A percentile compares a stretch with the other conserved stretches of the same genome.
phyloP scores from a whole-genome alignment of 2,797 vertebrate species.

The Coranthus polyacanthus region DNA sequence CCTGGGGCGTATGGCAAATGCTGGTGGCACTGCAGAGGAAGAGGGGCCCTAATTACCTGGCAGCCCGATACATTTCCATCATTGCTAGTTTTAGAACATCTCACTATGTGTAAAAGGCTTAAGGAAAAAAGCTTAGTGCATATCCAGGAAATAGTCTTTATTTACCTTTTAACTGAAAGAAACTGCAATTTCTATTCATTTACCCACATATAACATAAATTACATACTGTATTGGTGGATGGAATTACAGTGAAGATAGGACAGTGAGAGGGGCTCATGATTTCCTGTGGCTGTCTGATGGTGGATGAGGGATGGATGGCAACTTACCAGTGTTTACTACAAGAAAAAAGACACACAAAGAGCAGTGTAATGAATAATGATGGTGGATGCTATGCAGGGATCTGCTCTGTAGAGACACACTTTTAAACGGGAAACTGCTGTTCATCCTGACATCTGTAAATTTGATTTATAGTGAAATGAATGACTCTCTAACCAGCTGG shows the following conservation, averaged over 20 bases:
- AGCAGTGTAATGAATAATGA: conserved; percentile 77
- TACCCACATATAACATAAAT: conserved; percentile 52
- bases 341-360: conserved; percentile 87
- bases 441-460: conserved; percentile 53
- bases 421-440: conserved; percentile 40
- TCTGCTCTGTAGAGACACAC: conserved; percentile 32
- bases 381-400: conserved; percentile 9
- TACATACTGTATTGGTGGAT: conserved; percentile 86
- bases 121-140: not conserved
- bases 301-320: conserved; percentile 87
- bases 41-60: conserved; percentile 55
- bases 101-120: conserved; percentile 23
- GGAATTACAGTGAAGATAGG: conserved; percentile 88
- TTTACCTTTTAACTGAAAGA: conserved; percentile 45
- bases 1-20: conserved; percentile 92
- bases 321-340: conserved; percentile 98
- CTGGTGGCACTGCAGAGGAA: conserved; percentile 89
- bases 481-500: conserved; percentile 50
- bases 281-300: conserved; percentile 88
- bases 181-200: conserved; percentile 28
- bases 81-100: conserved; percentile 27
- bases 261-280: conserved; percentile 82
- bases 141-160: conserved; percentile 1
- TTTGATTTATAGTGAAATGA: conserved; percentile 59
- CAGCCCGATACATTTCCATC: conserved; percentile 37